These are phyloP conservation scores for Garra rufa DNA, from an alignment of 2,113 vertebrate species.

Conservation along the genomic window DNA sequence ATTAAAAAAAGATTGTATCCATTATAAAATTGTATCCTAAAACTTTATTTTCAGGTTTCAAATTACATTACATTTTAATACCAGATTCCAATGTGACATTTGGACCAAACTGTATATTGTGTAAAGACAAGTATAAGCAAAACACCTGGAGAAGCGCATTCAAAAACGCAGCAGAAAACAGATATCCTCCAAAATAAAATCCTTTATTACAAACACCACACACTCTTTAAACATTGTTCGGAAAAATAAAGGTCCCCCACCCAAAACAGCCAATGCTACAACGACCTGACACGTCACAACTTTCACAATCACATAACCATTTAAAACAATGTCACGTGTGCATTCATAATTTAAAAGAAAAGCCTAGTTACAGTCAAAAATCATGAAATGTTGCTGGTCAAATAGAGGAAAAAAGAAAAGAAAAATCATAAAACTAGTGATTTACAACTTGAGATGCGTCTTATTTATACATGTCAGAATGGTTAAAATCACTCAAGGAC, in stretches of 20 bases:
- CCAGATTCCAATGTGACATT: not conserved
- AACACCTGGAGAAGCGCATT: not conserved
- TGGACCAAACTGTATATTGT: not conserved
- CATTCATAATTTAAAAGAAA: constrained; percentile 28
- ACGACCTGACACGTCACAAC: constrained; percentile 60
- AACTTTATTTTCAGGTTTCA: not conserved
- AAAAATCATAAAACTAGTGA: not conserved
- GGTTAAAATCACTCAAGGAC: constrained; percentile 35
- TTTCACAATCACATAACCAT: constrained; percentile 60
- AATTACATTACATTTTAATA: not conserved
- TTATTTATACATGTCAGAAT: constrained; percentile 8
- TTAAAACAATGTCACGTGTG: constrained; percentile 60
- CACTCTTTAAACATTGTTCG: constrained; percentile 51
- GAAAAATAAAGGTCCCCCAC: constrained; percentile 62
- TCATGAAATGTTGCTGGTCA: constrained; percentile 17
- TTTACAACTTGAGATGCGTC: not conserved
- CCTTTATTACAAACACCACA: constrained; percentile 75
- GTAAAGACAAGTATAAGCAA: not conserved
- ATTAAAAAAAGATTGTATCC: too few species aligned
- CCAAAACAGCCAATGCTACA: constrained; percentile 60
- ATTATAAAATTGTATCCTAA: not conserved
- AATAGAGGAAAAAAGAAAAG: constrained; percentile 5
- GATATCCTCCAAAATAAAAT: constrained; percentile 75
- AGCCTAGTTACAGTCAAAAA: constrained; percentile 23
- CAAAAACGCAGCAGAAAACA: not conserved